Evolutionary conservation across 2,113 vertebrate species (phyloP).

Genomic region (Prietella phreatophila): DNA sequence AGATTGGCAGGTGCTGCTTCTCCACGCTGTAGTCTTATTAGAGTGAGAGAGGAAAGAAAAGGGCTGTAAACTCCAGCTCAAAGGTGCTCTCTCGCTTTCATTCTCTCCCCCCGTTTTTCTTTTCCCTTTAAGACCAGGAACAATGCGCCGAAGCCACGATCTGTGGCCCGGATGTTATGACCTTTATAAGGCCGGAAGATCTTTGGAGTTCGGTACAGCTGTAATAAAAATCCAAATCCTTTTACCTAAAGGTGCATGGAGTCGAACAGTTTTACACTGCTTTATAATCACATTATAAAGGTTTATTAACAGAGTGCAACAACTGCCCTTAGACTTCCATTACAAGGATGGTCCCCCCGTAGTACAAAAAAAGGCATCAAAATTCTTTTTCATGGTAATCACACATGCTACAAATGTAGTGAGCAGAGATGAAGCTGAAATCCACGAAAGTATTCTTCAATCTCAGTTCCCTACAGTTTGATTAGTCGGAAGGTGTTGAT

Average conservation of each 20-base stretch:
- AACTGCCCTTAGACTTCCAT: neutral
- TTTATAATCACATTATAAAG: neutral
- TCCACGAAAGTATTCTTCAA: too few relatives aligned
- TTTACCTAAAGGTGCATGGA: conserved; percentile 5
- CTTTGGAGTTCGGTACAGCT: neutral
- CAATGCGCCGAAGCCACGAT: neutral
- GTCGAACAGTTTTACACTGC: neutral
- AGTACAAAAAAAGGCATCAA: neutral
- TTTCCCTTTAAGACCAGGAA: neutral
- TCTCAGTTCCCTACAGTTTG: too few relatives aligned
- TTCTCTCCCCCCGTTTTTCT: neutral
- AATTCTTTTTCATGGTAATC: neutral
- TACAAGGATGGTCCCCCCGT: neutral
- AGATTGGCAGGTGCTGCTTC: conserved; percentile 73
- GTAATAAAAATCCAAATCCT: neutral
- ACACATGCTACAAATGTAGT: neutral
- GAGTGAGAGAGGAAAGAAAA: conserved; percentile 35
- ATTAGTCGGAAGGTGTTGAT: neutral
- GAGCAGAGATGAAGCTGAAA: neutral
- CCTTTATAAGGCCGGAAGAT: neutral
- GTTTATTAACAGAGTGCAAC: neutral
- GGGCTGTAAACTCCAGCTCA: conserved; percentile 49
- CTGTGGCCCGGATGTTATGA: neutral
- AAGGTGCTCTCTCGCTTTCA: conserved; percentile 32
- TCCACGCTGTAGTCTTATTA: conserved; percentile 63